These are phyloP conservation scores for Potamarius usumacintae DNA, from an alignment of 2,113 vertebrate species.

Conservation along the genomic window DNA sequence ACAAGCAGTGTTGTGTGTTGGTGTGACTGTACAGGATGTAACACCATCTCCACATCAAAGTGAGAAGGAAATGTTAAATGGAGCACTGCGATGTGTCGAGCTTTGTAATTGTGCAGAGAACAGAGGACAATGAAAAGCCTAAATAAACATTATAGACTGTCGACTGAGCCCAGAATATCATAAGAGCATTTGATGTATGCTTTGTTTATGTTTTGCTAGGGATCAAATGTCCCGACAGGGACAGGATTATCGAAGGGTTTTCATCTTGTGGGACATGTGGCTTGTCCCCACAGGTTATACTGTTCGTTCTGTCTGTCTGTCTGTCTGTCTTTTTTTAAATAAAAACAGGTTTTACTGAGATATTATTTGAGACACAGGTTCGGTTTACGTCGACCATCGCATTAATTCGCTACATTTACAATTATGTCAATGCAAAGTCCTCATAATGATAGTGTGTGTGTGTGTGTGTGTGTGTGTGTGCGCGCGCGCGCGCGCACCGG, in stretches of 20 bases:
- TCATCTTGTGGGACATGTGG: not conserved
- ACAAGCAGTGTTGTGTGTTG: not conserved
- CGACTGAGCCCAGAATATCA: not conserved
- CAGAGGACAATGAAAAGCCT: too few relatives aligned
- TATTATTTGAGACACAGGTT: not conserved
- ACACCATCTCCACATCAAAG: not conserved
- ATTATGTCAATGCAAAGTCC: not conserved
- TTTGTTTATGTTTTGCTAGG: not conserved
- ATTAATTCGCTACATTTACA: not conserved
- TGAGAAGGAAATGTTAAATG: slow-evolving; percentile 8
- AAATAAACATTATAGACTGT: not conserved
- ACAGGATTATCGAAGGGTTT: not conserved
- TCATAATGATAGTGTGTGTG: not conserved
- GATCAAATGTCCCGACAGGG: not conserved
- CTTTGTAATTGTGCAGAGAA: slow-evolving; percentile 10
- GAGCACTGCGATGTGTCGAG: not conserved
- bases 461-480: slow-evolving; percentile 2
- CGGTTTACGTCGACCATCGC: not conserved
- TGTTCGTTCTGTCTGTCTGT: not conserved
- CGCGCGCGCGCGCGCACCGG: slow-evolving; percentile 71
- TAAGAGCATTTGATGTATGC: not conserved
- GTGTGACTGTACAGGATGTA: not conserved
- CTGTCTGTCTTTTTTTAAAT: not conserved
- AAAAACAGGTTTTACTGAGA: not conserved
- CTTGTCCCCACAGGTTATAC: not conserved